These are phyloP conservation scores for Drosophila longiperda DNA, from an alignment of 2,888 invertebrate species.

Conservation along the genomic window DNA sequence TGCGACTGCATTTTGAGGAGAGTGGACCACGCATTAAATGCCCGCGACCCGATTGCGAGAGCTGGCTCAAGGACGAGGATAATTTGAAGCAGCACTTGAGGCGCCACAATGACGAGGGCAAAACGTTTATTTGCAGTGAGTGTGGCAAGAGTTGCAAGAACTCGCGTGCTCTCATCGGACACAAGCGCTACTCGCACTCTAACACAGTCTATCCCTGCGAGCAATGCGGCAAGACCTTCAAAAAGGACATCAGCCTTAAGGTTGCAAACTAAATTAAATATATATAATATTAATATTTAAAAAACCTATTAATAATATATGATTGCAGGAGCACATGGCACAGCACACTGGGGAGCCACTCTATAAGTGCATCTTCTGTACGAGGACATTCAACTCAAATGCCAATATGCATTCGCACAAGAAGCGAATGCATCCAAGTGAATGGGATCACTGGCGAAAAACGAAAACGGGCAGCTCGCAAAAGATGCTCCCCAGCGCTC, in stretches of 20 bases:
- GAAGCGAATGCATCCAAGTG: constrained; percentile 82
- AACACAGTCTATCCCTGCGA: constrained; percentile 80
- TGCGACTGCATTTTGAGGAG: constrained; percentile 82
- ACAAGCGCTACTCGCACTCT: constrained; percentile 83
- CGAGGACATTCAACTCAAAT: constrained; percentile 84
- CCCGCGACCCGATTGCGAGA: constrained; percentile 83
- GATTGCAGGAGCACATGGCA: constrained; percentile 83
- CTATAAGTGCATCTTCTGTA: constrained; percentile 83
- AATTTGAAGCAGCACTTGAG: constrained; percentile 83
- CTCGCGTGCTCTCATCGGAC: constrained; percentile 82
- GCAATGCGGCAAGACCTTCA: constrained; percentile 84
- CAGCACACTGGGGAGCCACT: constrained; percentile 84
- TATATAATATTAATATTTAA: neutral
- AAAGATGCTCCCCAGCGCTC: constrained; percentile 72
- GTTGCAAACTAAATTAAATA: constrained; percentile 49
- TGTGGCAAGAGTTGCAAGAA: constrained; percentile 83
- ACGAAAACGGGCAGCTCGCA: constrained; percentile 81
- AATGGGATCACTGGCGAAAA: constrained; percentile 83
- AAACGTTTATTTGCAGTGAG: constrained; percentile 76
- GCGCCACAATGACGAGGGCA: constrained; percentile 82
- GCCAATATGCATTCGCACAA: constrained; percentile 84
- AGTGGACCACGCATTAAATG: constrained; percentile 84
- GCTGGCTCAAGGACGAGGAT: constrained; percentile 84
- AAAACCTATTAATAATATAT: neutral
- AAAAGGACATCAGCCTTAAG: constrained; percentile 82